Base-by-base conservation (phyloP, 2,113 vertebrate species). In the Actinemys pallida region DNA sequence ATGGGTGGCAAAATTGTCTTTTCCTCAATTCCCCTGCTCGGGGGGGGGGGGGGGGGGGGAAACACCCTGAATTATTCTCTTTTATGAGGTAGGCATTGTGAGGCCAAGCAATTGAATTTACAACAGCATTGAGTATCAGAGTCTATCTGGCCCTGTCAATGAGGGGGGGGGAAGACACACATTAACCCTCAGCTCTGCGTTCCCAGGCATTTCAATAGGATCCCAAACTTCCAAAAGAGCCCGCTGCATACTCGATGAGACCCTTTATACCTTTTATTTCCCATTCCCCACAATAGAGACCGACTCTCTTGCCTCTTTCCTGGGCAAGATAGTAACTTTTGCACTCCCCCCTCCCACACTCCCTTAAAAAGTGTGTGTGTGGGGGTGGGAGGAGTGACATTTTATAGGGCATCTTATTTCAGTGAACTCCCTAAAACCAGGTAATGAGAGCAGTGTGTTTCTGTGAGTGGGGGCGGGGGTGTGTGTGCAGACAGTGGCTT, bases 181-280 rank as follows among this genome's bases (percentile, higher is more conserved):
- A 99, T 99, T 98, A 99, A 99, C 98, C 98, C 98, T 94, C 98
- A 90, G 97, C 98, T 98, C 97, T 91, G 87, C 98, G 98, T 99
- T 99, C 98, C 98, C 99, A 98, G 98, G 98, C 92, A 97, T 95
- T 97, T 99, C 98, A 99, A 99, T 99, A 96, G 98, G 97, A 94
- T 97, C 98, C 97, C 97, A 95, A 98, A 98, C 97, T 98, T 97
- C 95, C 98, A 96, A 96, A 98, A 98, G 98, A 98, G 98, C 99
- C 98, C 99, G 98, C 99, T 98, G 99, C 98, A 99, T 99, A 98
- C 98, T 98, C 98, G 98, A 99, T 99, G 98, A 99, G 98, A 98
- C 93, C 98, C 96, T 98, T 99, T 98, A 98, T 98, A 98, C 97
- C 97, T 98, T 98, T 98, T 99, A 99, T 99, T 99, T 99, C 98